Conservation (phyloP, 2,797 vertebrate genomes). For the Cuniculus paca region DNA sequence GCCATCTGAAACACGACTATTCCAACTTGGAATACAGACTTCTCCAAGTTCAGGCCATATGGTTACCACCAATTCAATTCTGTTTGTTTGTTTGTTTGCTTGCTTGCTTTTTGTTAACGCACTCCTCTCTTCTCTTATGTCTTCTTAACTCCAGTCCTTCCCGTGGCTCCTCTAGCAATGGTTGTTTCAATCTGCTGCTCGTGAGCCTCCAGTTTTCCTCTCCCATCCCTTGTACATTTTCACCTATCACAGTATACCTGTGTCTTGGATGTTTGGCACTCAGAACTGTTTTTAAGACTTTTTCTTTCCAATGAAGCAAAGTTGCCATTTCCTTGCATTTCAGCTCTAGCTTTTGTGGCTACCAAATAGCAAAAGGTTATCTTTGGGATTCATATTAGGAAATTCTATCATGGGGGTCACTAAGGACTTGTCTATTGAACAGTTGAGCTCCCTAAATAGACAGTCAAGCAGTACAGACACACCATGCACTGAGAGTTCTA, state of each 20-base stretch:
- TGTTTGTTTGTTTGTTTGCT: background rate
- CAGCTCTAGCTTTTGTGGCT: background rate
- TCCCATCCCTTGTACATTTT: background rate
- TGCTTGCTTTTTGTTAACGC: background rate
- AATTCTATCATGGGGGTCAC: background rate
- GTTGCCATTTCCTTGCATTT: background rate
- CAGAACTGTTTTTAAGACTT: background rate
- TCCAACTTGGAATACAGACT: background rate
- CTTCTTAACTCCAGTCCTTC: slow-evolving; percentile 10
- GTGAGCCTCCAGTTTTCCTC: background rate
- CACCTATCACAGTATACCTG: background rate
- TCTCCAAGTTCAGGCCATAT: background rate
- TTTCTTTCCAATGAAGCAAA: slow-evolving; percentile 18
- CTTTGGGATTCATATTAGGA: background rate
- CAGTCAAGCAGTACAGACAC: background rate
- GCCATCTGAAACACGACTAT: background rate
- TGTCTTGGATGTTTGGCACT: background rate
- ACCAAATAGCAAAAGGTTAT: background rate
- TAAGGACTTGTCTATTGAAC: background rate
- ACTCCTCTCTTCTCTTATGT: background rate
- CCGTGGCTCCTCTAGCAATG: background rate
- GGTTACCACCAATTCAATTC: slow-evolving; percentile 10
- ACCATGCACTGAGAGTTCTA: background rate
- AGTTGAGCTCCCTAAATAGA: background rate
- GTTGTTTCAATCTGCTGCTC: background rate